Base-by-base conservation (phyloP, 64 coral and sea anemone species). In the Dendrophyllia cribrosa region DNA sequence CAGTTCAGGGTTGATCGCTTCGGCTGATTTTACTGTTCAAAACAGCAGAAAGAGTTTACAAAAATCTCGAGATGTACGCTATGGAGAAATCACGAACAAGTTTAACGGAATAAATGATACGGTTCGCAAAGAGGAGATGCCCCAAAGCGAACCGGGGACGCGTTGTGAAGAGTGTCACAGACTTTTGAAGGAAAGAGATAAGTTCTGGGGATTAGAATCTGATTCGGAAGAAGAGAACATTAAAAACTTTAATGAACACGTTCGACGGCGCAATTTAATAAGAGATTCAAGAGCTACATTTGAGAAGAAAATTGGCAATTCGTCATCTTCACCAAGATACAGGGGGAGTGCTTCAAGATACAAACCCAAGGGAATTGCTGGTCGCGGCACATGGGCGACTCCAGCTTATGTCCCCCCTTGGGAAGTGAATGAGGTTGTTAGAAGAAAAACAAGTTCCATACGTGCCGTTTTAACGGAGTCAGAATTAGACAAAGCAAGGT, bases 141-240 rank as follows among this genome's bases (percentile, higher is more conserved):
- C 80, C 5, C 9, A 66, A 21, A 4, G 45, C 20, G 61, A 50
- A 12, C 13, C 60, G 19, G n/a, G 7, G 7, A 2, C 5, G 4
- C 59, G 43, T 51, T 84, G 80, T 52, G 80, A 22, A 65, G 80
- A 84, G 10, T 84, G 80, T n/a, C 60, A 64, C 3, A 83, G 17
- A 9, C 4, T 66, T 0, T 49, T 66, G 62, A 83, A 67, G 6
- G 61, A 83, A 51, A 66, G 80, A 66, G 80, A 83, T 9, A 83
- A 64, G 44, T 83, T 83, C 9, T 83, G 80, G 80, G 80, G 80
- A 48, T 83, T 67, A 23, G 80, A 83, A 26, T 83, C 80, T 9
- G 80, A 83, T 45, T 83, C 80, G 45, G 80, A 83, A 83, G 80
- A 67, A 21, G 61, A 51, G 10, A 17, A 51, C 17, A 66, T 83